phyloP scores from a whole-genome alignment of 2,113 vertebrate genomes.

The Hippocampus mohnikei region DNA sequence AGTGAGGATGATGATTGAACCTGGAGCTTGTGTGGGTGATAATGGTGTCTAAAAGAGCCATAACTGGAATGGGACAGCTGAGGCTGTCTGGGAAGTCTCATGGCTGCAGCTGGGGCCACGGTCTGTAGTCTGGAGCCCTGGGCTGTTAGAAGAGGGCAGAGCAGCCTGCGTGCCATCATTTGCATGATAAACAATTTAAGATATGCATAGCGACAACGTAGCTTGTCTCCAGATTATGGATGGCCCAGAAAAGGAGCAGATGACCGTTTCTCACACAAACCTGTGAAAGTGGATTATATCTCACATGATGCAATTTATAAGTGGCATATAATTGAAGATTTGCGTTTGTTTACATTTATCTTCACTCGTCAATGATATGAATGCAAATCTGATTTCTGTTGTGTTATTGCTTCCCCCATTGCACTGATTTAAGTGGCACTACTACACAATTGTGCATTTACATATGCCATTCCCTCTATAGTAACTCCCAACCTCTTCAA shows the following conservation, averaged over 20 bases:
- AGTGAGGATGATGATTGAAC: slow-evolving; percentile 27
- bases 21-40: slow-evolving; percentile 9
- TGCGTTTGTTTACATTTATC: slow-evolving; percentile 21
- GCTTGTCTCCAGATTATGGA: slow-evolving; percentile 71
- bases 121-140: slow-evolving; percentile 62
- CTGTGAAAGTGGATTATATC: slow-evolving; percentile 32
- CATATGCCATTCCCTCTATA: background rate
- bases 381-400: slow-evolving; percentile 8
- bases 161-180: slow-evolving; percentile 66
- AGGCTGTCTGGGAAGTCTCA: slow-evolving; percentile 62
- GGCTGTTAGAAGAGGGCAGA: slow-evolving; percentile 61
- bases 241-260: slow-evolving; percentile 69
- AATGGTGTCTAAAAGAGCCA: slow-evolving; percentile 10
- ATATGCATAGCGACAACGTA: slow-evolving; percentile 70
- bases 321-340: slow-evolving; percentile 3
- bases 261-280: slow-evolving; percentile 63
- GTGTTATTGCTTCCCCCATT: background rate
- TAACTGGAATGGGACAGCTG: slow-evolving; percentile 51
- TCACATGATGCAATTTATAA: slow-evolving; percentile 13
- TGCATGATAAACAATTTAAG: slow-evolving; percentile 80
- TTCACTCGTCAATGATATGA: slow-evolving; percentile 10
- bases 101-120: slow-evolving; percentile 66
- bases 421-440: slow-evolving; percentile 23
- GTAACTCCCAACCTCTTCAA: slow-evolving; percentile 3
- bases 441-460: background rate